Conservation (phyloP, 2,113 vertebrate genomes). For the Sphyrna mokarran region DNA sequence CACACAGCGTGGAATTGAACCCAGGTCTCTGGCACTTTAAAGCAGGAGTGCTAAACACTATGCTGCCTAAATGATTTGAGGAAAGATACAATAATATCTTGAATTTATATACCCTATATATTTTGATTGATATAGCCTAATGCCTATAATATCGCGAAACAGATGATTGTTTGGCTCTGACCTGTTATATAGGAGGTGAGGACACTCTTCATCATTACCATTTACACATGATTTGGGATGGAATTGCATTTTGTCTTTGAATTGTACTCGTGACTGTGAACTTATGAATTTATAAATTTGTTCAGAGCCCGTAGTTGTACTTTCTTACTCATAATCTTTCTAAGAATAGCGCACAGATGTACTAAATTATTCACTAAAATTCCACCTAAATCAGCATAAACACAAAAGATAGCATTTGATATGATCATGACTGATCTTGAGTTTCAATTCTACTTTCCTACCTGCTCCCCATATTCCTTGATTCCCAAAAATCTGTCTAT, state of each 20-base stretch:
- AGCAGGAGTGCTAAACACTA: too few relatives aligned
- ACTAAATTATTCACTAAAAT: neutral
- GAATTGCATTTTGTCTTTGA: neutral
- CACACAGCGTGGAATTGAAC: too few relatives aligned
- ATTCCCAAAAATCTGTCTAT: too few relatives aligned
- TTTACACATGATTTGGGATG: neutral
- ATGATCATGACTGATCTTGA: too few relatives aligned
- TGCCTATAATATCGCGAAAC: neutral
- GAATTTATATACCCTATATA: neutral
- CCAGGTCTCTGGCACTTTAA: too few relatives aligned
- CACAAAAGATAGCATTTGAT: too few relatives aligned
- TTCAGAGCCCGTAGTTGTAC: neutral
- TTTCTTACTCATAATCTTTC: neutral
- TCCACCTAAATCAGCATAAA: neutral
- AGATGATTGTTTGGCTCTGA: neutral
- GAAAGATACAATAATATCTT: neutral
- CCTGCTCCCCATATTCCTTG: too few relatives aligned
- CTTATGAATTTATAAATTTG: neutral
- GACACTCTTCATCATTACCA: neutral
- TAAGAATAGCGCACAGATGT: neutral
- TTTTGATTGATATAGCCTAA: too few relatives aligned
- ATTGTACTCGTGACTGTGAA: neutral
- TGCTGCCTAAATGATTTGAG: neutral
- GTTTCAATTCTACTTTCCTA: too few relatives aligned
- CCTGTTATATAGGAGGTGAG: neutral